phyloP scores from a whole-genome alignment of 2,888 invertebrate species.

The Brachyptera putata region DNA sequence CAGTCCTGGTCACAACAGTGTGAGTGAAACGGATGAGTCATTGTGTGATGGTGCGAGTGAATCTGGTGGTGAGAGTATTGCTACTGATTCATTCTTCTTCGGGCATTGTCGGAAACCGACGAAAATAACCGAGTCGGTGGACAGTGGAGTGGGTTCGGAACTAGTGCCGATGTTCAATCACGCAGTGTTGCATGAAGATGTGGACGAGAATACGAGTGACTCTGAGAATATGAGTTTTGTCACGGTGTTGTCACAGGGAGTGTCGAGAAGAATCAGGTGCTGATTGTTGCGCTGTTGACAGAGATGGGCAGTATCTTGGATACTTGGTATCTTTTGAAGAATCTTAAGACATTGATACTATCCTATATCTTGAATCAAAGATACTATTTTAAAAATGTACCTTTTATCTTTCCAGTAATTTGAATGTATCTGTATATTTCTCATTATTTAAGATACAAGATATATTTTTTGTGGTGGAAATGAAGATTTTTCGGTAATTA shows the following conservation, averaged over 20 bases:
- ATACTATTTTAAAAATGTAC: no score
- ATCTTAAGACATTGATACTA: no score
- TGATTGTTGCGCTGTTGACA: background rate
- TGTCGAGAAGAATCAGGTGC: background rate
- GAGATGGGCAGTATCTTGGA: no score
- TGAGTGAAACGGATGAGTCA: conserved; percentile 76
- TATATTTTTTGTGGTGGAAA: no score
- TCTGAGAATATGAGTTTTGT: conserved; percentile 3
- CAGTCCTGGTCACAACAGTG: conserved; percentile 40
- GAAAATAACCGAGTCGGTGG: conserved; percentile 29
- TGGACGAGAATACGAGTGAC: background rate
- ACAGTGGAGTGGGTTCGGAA: conserved; percentile 43
- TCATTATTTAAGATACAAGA: no score
- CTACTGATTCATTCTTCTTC: conserved; percentile 82
- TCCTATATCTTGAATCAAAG: no score
- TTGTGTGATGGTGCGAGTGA: conserved; percentile 77
- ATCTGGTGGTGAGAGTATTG: conserved; percentile 81
- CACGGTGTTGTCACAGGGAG: background rate
- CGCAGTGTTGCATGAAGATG: background rate
- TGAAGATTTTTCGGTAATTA: no score
- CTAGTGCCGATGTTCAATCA: background rate
- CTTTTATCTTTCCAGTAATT: no score
- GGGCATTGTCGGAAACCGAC: conserved; percentile 46
- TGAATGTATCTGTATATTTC: no score
- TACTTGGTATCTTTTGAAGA: no score